phyloP scores from a whole-genome alignment of 2,888 invertebrate genomes.

The Litoditis marina region DNA sequence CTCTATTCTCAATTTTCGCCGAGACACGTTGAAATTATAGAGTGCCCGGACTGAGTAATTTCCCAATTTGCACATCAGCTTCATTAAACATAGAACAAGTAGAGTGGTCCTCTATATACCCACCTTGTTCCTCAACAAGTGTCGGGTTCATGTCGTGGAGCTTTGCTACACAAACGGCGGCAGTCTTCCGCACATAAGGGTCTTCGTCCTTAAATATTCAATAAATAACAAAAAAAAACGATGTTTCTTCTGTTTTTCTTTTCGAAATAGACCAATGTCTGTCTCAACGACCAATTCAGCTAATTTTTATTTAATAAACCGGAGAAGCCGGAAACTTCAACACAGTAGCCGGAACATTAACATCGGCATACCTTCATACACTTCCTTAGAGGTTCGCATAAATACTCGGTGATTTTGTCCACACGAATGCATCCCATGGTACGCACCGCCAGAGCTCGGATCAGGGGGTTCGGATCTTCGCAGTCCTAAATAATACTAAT shows the following conservation, averaged over 20 bases:
- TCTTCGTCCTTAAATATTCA: slow-evolving; percentile 74
- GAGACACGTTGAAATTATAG: too few species aligned
- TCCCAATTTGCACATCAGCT: too few species aligned
- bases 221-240: neutral
- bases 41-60: too few species aligned
- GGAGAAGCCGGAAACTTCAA: too few species aligned
- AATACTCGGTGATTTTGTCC: slow-evolving; percentile 98
- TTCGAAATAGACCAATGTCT: too few species aligned
- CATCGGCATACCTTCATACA: slow-evolving; percentile 65
- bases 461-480: slow-evolving; percentile 97
- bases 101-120: too few species aligned
- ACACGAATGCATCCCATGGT: slow-evolving; percentile 99
- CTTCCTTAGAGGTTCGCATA: slow-evolving; percentile 91
- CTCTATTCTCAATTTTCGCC: too few species aligned
- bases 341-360: too few species aligned
- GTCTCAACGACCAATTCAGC: too few species aligned
- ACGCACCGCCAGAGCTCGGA: slow-evolving; percentile 92
- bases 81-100: too few species aligned
- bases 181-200: slow-evolving; percentile 95
- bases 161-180: slow-evolving; percentile 98
- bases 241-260: too few species aligned
- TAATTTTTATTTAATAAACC: too few species aligned
- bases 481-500: slow-evolving; percentile 75
- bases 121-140: slow-evolving; percentile 74
- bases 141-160: slow-evolving; percentile 87